Evolutionary conservation across 2,888 invertebrate genomes (phyloP), one percentile per base, ranked within the genome.

Genomic region (Tortrix viridana): DNA sequence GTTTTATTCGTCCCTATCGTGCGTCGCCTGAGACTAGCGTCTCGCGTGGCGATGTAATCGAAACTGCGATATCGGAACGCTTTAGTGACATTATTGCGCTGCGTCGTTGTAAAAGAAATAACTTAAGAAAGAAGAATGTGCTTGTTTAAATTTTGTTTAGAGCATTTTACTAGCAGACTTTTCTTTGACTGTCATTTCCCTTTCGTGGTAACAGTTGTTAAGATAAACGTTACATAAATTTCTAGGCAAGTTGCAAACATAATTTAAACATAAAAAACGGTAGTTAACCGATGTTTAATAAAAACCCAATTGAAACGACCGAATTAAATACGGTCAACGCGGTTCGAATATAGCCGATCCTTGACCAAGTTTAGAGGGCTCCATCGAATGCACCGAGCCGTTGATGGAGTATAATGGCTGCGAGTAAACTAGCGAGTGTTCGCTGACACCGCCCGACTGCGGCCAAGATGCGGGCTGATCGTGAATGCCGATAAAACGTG

Each of bases 381-480:
- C 74, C 72, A 71, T 75, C 73, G 70, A 72, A 73, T 71, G 75
- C 75, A 74, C 75, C 80, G 79, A 32, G 81, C 74, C 43, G 44
- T 58, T 58, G 53, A 81, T 85, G 80, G 82, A 74, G 76, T 72
- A 73, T 82, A 88, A 86, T 85, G 80, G 85, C 76, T 73, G 83
- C 81, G 22, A 41, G 84, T 85, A 85, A 87, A 74, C 76, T 77
- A 19, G 19, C 47, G 12, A 41, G 47, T 62, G 74, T 74, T 72
- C 72, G 84, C 87, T 86, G 85, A 85, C 84, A 76, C 77, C 74
- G 77, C 78, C 74, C 76, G 79, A 83, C 79, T 83, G 78, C 76
- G 81, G 82, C 79, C 73, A 76, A 81, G 87, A 86, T 85, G 83
- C 83, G 85, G 85, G 83, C 75, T 77, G 86, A 88, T 87, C 80